Percentiles rank a stretch among this genome's conserved stretches.
These are phyloP conservation scores for Hylomyscus alleni DNA, from an alignment of 2,797 vertebrate genomes.

Conservation along the genomic window DNA sequence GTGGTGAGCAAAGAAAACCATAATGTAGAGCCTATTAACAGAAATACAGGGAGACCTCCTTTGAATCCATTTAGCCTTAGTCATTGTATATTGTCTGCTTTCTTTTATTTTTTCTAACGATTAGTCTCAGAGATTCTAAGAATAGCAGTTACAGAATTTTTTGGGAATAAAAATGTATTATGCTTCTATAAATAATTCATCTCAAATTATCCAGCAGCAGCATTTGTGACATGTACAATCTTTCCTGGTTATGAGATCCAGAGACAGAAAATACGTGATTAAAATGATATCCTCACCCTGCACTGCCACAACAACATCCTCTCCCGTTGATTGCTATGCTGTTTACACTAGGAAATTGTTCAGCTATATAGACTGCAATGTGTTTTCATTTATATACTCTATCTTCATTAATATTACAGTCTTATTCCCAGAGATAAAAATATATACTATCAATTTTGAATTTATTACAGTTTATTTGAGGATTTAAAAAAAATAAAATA, in stretches of 20 bases:
- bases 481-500: slow-evolving; percentile 15
- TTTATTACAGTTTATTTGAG: background rate
- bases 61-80: slow-evolving; percentile 55
- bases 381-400: slow-evolving; percentile 51
- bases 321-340: slow-evolving; percentile 45
- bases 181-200: slow-evolving; percentile 72
- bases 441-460: background rate
- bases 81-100: slow-evolving; percentile 63
- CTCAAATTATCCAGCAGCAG: slow-evolving; percentile 77
- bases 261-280: slow-evolving; percentile 45
- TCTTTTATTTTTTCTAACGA: slow-evolving; percentile 40
- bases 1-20: background rate
- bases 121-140: slow-evolving; percentile 56
- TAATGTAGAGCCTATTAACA: slow-evolving; percentile 16
- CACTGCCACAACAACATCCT: background rate
- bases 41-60: slow-evolving; percentile 43
- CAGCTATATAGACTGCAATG: slow-evolving; percentile 31
- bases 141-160: slow-evolving; percentile 71
- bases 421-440: background rate
- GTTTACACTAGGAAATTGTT: slow-evolving; percentile 51
- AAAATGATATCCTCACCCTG: slow-evolving; percentile 43
- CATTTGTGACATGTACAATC: slow-evolving; percentile 62
- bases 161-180: slow-evolving; percentile 56
- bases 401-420: background rate
- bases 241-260: slow-evolving; percentile 59